These are phyloP conservation scores for Dendrophyllia cribrosa DNA, from an alignment of 64 coral and sea anemone genomes.

Conservation along the genomic window DNA sequence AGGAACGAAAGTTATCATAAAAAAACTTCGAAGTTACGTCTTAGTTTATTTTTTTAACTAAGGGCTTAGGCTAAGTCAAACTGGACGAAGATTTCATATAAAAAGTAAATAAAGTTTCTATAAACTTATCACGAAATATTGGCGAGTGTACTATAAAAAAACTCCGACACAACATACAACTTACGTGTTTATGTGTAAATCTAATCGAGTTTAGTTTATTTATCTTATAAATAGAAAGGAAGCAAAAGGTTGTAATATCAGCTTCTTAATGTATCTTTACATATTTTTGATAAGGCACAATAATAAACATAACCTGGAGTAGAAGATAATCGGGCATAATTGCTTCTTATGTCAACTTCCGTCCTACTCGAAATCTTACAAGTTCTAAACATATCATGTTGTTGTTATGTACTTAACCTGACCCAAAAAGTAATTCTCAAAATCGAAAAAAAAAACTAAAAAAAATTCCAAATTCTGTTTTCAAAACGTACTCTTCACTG, in stretches of 20 bases:
- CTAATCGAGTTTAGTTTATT: background rate
- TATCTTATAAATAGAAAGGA: slow-evolving; percentile 26
- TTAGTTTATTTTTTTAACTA: too few species aligned
- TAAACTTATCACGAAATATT: background rate
- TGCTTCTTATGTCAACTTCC: background rate
- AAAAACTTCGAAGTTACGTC: background rate
- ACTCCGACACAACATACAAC: background rate
- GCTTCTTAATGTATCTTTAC: background rate
- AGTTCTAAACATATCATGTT: too few species aligned
- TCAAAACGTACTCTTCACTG: too few species aligned
- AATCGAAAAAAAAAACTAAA: too few species aligned
- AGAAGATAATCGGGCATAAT: background rate
- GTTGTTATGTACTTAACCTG: too few species aligned
- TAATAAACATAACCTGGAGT: slow-evolving; percentile 2
- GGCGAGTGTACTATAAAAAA: background rate
- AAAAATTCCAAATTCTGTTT: too few species aligned
- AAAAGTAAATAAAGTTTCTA: background rate
- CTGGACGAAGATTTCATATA: too few species aligned
- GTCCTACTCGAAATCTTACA: background rate
- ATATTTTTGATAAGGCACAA: slow-evolving; percentile 6
- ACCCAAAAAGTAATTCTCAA: too few species aligned
- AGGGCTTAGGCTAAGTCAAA: too few species aligned
- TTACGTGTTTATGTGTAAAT: background rate
- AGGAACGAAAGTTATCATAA: too few species aligned
- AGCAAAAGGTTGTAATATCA: background rate